phyloP scores from a whole-genome alignment of 2,888 invertebrate genomes.

The Melanargia galathea region DNA sequence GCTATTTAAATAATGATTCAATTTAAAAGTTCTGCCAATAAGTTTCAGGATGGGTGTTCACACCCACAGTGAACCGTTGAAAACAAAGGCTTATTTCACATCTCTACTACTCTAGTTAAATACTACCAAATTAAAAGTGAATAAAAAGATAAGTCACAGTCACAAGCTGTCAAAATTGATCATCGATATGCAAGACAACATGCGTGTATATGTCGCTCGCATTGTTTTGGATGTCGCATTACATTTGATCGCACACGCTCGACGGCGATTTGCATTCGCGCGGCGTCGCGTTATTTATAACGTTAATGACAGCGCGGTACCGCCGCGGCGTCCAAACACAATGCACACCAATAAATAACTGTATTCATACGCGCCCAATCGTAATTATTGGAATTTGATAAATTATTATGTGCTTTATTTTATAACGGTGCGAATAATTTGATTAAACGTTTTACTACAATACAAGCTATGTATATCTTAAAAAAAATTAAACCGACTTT shows the following conservation, averaged over 20 bases:
- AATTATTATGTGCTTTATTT: conserved; percentile 30
- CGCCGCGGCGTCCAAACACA: conserved; percentile 28
- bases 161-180: not conserved
- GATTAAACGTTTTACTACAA: not conserved
- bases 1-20: too few species aligned
- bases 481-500: too few species aligned
- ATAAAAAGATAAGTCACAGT: too few species aligned
- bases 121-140: too few species aligned
- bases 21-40: too few species aligned
- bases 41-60: too few species aligned
- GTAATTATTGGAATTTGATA: conserved; percentile 36
- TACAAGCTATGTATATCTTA: too few species aligned
- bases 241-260: conserved; percentile 20
- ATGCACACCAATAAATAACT: conserved; percentile 42
- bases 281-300: conserved; percentile 39
- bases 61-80: too few species aligned
- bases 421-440: conserved; percentile 11
- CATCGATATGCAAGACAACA: not conserved
- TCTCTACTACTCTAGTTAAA: too few species aligned
- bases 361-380: conserved; percentile 40
- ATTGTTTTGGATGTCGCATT: conserved; percentile 11
- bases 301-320: conserved; percentile 43
- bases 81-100: too few species aligned
- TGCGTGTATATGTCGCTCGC: conserved; percentile 11
- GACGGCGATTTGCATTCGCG: conserved; percentile 29